A percentile compares a stretch with the other conserved stretches of the same genome.
These are phyloP conservation scores for Crotalus viridis DNA, from an alignment of 2,113 vertebrate genomes.

Conservation along the genomic window DNA sequence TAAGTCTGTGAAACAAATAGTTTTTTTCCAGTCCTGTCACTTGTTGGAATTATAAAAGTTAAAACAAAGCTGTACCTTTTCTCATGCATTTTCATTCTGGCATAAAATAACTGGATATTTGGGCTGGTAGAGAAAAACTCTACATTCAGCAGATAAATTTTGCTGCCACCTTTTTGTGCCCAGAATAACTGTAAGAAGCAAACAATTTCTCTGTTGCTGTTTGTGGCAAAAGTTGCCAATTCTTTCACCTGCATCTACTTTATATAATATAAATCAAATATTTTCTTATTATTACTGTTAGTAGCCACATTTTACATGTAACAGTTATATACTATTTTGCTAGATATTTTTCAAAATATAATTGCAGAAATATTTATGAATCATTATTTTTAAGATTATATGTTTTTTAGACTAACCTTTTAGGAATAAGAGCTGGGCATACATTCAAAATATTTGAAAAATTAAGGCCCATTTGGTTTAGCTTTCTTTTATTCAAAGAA, in stretches of 20 bases:
- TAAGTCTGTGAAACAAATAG: neutral
- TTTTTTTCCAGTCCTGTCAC: neutral
- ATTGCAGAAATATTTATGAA: neutral
- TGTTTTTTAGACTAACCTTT: neutral
- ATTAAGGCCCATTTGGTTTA: neutral
- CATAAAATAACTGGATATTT: neutral
- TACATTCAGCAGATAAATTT: neutral
- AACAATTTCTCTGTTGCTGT: no score
- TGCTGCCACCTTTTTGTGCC: neutral
- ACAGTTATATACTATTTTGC: neutral
- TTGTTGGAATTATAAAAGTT: neutral
- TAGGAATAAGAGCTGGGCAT: neutral
- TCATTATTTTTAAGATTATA: neutral
- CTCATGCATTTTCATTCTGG: neutral
- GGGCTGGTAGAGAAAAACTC: neutral
- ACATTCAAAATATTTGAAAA: neutral
- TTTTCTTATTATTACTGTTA: neutral
- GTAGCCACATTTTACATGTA: neutral
- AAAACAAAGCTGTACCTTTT: neutral
- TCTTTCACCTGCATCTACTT: neutral
- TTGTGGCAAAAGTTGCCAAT: neutral
- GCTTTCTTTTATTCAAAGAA: neutral
- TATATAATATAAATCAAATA: neutral
- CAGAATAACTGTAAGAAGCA: neutral
- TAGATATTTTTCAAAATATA: neutral